Percentiles rank a stretch among this genome's conserved stretches.
phyloP scores from a whole-genome alignment of 2,797 vertebrate genomes.

The Botia almorhae region DNA sequence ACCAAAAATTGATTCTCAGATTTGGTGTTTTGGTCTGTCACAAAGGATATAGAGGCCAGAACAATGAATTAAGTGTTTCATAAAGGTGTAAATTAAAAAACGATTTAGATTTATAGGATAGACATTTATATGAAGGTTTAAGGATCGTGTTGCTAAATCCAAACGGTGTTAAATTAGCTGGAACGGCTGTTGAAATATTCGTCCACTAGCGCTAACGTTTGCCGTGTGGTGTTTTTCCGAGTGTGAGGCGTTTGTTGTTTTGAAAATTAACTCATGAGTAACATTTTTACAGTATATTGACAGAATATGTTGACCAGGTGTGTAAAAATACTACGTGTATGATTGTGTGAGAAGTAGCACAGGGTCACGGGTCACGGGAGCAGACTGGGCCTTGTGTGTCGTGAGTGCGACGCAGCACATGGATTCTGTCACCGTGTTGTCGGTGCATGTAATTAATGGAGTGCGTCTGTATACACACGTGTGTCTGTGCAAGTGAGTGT shows the following conservation, averaged over 20 bases:
- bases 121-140: neutral
- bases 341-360: slow-evolving; percentile 36
- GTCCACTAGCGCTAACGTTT: neutral
- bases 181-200: neutral
- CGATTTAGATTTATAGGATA: slow-evolving; percentile 1
- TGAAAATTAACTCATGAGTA: slow-evolving; percentile 18
- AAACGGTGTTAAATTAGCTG: neutral
- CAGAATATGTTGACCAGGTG: slow-evolving; percentile 43
- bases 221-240: neutral
- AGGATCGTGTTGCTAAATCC: neutral
- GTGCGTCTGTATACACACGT: slow-evolving; percentile 1
- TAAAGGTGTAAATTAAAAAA: slow-evolving; percentile 37
- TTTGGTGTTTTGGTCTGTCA: neutral
- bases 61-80: slow-evolving; percentile 44
- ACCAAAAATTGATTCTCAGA: slow-evolving; percentile 34
- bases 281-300: slow-evolving; percentile 26
- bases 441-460: slow-evolving; percentile 35
- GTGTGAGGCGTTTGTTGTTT: slow-evolving; percentile 4
- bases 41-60: neutral
- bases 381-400: slow-evolving; percentile 27
- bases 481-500: slow-evolving; percentile 8
- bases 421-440: slow-evolving; percentile 52
- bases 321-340: slow-evolving; percentile 27
- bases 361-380: slow-evolving; percentile 38
- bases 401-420: slow-evolving; percentile 41